Evolutionary conservation across 2,888 invertebrate species (phyloP).

Genomic region (Anarsia innoxiella): DNA sequence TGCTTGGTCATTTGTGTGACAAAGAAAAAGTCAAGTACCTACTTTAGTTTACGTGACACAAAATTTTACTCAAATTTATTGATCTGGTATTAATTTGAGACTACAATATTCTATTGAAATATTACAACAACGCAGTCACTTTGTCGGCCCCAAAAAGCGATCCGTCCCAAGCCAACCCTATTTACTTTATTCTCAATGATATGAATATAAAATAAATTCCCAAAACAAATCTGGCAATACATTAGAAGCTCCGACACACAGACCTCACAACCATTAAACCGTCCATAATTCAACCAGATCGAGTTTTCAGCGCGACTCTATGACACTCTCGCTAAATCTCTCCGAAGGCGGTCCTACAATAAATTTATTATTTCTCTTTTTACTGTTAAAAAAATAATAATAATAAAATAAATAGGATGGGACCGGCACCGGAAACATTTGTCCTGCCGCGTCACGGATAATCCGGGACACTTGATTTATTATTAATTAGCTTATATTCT

Average conservation of each 20-base stretch:
- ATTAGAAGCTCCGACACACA: conserved; percentile 44
- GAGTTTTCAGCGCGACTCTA: conserved; percentile 63
- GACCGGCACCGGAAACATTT: conserved; percentile 66
- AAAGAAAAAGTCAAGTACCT: too few species aligned
- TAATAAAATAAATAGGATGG: conserved; percentile 65
- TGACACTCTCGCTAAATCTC: conserved; percentile 71
- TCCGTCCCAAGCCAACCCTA: too few species aligned
- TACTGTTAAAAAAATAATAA: conserved; percentile 66
- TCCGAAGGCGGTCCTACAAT: conserved; percentile 69
- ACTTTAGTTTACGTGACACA: too few species aligned
- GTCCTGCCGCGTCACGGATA: conserved; percentile 63
- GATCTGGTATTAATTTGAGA: too few species aligned
- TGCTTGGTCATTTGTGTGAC: too few species aligned
- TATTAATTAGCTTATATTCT: conserved; percentile 64
- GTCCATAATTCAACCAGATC: conserved; percentile 66
- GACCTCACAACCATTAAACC: conserved; percentile 55
- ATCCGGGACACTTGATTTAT: conserved; percentile 67
- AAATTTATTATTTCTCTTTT: conserved; percentile 60
- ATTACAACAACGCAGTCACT: too few species aligned
- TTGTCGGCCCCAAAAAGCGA: too few species aligned
- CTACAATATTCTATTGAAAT: too few species aligned
- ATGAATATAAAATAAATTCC: too few species aligned
- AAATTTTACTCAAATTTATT: too few species aligned
- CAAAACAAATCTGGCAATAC: conserved; percentile 46
- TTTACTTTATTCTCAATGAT: too few species aligned